Evolutionary conservation across 2,113 vertebrate species (phyloP).

Genomic region (Tricholaema leucomelas): DNA sequence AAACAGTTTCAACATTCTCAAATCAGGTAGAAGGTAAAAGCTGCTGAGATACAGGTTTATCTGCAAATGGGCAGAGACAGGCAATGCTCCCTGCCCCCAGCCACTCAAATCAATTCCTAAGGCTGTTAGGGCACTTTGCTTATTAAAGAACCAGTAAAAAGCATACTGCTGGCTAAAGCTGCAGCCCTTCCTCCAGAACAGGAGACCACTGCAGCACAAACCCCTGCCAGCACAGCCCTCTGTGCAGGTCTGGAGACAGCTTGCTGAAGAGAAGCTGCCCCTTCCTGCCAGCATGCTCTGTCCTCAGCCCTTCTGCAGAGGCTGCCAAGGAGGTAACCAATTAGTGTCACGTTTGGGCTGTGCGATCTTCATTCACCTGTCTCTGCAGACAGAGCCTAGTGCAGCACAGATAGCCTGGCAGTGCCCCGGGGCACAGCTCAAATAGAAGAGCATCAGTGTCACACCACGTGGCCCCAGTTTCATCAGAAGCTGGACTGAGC

Average conservation of each 20-base stretch:
- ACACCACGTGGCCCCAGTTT: not conserved
- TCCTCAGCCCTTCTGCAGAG: not conserved
- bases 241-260: not conserved
- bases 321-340: not conserved
- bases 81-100: not conserved
- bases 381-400: not conserved
- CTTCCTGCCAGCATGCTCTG: not conserved
- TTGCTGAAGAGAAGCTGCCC: not conserved
- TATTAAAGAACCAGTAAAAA: not conserved
- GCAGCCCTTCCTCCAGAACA: not conserved
- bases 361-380: constrained; percentile 31
- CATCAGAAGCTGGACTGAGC: not conserved
- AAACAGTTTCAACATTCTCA: not conserved
- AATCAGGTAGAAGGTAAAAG: not conserved
- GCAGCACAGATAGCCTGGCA: not conserved
- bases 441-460: constrained; percentile 1
- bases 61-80: not conserved
- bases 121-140: not conserved
- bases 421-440: not conserved
- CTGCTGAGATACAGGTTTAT: not conserved
- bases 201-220: not conserved
- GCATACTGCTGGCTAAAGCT: not conserved
- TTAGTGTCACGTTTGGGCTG: constrained; percentile 1
- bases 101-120: not conserved
- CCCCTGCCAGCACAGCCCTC: not conserved